Evolutionary conservation across 2,797 vertebrate species (phyloP), one percentile per base, ranked within the genome.

Genomic region (Aplochiton taeniatus): DNA sequence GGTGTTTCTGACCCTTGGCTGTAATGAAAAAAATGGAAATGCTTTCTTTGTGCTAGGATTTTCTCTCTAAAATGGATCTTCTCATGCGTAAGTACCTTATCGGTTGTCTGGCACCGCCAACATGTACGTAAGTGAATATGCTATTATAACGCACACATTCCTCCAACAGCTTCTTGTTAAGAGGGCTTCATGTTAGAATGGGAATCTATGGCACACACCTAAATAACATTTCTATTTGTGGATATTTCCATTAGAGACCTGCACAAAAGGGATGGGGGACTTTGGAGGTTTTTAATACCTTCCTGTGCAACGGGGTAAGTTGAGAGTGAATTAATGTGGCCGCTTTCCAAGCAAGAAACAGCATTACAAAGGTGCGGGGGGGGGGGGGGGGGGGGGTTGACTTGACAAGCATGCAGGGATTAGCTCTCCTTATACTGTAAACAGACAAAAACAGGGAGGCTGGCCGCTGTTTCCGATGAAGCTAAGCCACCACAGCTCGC

Each of bases 311-410:
- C 42, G 57, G 75, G 76, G 70, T 66, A 69, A 82, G 84, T 78
- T 83, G 73, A 85, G 79, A 63, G 62, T 77, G 76, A 84, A 85
- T 88, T 85, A 84, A 83, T 80, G 79, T 44, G 7, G 72, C 77
- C 75, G 83, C 77, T 79, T 84, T 86, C 77, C 63, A 56, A 81
- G 78, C 70, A 68, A 67, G 67, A 78, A 66, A 64, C 75, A 71
- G 73, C 61, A 70, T 79, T 79, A 76, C 68, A 85, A n/a, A n/a
- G n/a, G 74, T 74, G 75, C 44, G 11, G 59, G 60, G 59, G n/a
- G n/a, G n/a, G n/a, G n/a, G n/a, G n/a, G n/a, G n/a, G n/a, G n/a
- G n/a, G n/a, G n/a, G n/a, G n/a, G n/a, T n/a, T n/a, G n/a, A 73
- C 71, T 76, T 80, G 73, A 83, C 82, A 86, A 78, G 76, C 76